A percentile compares a stretch with the other conserved stretches of the same genome.
phyloP scores from a whole-genome alignment of 2,888 invertebrate genomes.

The Tipula helvola region DNA sequence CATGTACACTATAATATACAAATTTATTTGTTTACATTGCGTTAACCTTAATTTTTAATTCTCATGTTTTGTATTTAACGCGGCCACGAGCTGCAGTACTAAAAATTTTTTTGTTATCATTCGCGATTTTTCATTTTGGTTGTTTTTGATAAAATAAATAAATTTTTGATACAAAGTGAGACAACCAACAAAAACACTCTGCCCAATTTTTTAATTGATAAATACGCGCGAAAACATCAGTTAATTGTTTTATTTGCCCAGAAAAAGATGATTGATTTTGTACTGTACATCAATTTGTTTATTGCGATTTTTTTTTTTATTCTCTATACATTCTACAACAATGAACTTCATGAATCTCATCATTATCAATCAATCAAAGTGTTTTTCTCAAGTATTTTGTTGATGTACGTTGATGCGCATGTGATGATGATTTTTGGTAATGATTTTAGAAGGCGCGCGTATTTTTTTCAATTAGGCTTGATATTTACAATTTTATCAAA shows the following conservation, averaged over 20 bases:
- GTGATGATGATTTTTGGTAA: not conserved
- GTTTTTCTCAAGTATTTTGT: not conserved
- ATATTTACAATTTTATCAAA: too few relatives aligned
- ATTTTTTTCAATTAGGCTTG: too few relatives aligned
- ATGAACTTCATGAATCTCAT: not conserved
- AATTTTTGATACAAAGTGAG: not conserved
- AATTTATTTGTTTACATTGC: not conserved
- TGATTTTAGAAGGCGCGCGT: too few relatives aligned
- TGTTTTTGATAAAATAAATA: not conserved
- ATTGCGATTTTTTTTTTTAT: not conserved
- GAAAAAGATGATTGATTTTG: not conserved
- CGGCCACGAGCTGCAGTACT: too few relatives aligned
- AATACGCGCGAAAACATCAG: not conserved
- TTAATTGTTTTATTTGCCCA: not conserved
- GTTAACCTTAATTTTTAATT: not conserved
- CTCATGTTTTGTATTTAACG: not conserved
- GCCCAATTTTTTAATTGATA: not conserved
- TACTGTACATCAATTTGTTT: not conserved
- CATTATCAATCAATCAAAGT: not conserved
- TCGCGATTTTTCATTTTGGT: not conserved
- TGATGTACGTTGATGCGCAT: not conserved
- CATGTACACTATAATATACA: not conserved
- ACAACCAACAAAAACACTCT: not conserved
- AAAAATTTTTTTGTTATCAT: not conserved
- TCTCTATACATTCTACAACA: not conserved